Percentiles rank a stretch among this genome's conserved stretches.
These are phyloP conservation scores for Chelon auratus DNA, from an alignment of 2,797 vertebrate species.

Conservation along the genomic window DNA sequence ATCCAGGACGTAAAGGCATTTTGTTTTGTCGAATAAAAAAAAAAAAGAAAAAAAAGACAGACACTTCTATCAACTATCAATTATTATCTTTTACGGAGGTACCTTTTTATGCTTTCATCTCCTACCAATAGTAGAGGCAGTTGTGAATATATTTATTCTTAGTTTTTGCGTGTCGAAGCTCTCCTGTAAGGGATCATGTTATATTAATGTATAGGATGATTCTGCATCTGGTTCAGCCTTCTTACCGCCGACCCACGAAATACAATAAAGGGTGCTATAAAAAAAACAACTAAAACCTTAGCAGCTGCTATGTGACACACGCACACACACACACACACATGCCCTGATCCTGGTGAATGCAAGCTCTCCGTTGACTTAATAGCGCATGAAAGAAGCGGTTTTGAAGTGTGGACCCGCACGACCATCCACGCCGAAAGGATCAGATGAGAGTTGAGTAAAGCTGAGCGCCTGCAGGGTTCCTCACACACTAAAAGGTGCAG, in stretches of 20 bases:
- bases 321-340: slow-evolving; percentile 23
- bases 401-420: slow-evolving; percentile 63
- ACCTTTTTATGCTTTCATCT: slow-evolving; percentile 84
- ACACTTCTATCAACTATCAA: slow-evolving; percentile 79
- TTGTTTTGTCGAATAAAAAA: slow-evolving; percentile 55
- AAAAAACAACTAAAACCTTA: slow-evolving; percentile 23
- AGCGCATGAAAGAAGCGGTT: slow-evolving; percentile 66
- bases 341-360: slow-evolving; percentile 46
- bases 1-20: slow-evolving; percentile 46
- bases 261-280: slow-evolving; percentile 86
- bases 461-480: slow-evolving; percentile 55
- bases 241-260: slow-evolving; percentile 82
- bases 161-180: slow-evolving; percentile 87
- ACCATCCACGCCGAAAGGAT: slow-evolving; percentile 56
- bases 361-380: slow-evolving; percentile 52
- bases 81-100: slow-evolving; percentile 82
- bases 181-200: slow-evolving; percentile 86
- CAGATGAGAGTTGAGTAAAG: slow-evolving; percentile 64
- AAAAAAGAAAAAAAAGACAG: slow-evolving; percentile 61
- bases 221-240: slow-evolving; percentile 88
- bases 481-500: slow-evolving; percentile 39
- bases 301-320: slow-evolving; percentile 49
- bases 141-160: slow-evolving; percentile 91
- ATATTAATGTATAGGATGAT: slow-evolving; percentile 87
- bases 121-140: slow-evolving; percentile 83